Base-by-base conservation (phyloP, 2,113 vertebrate genomes). In the Aptenodytes forsteri region DNA sequence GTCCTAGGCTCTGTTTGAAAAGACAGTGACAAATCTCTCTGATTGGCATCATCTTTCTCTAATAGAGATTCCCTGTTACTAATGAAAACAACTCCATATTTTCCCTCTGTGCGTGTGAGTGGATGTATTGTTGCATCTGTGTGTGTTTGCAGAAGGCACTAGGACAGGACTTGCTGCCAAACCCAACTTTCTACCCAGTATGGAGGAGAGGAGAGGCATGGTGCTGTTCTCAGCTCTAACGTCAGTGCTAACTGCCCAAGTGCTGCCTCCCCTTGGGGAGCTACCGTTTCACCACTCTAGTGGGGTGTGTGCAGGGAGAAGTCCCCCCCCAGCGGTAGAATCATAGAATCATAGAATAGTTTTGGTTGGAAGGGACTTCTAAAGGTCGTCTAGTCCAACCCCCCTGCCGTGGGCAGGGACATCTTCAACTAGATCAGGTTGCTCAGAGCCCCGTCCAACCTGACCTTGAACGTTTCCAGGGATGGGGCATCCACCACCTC, bases 211-310 rank as follows among this genome's bases (percentile, higher is more conserved):
- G 56, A 58, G 49, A 58, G 38, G 15, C 67, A 16, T 0, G 12
- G 36, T 70, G 62, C 20, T 55, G 19, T 44, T 77, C 64, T 29
- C 40, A 52, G 26, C 73, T 16, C 55, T 66, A 19, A 29, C 5
- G 21, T 18, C 5, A 7, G 12, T 13, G 4, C 22, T 34, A 15
- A 13, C 11, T 69, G 29, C 20, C 19, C 75, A 62, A 36, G 46
- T 54, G n/a, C 66, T 76, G 36, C 32, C 42, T 72, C 27, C 13
- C 20, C 30, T 9, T 27, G 12, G 19, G 52, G 14, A 54, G 25
- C 16, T 21, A 8, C 40, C 1, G 2, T 70, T 85, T 70, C 49
- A 54, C 30, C 0, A 0, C 42, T 78, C 25, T 12, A 8, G 10
- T 36, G 26, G 16, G 20, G 13, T 13, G 10, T 32, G 17, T 7